Base-by-base conservation (phyloP, 1,140 invertebrate species). In the Littorina saxatilis region DNA sequence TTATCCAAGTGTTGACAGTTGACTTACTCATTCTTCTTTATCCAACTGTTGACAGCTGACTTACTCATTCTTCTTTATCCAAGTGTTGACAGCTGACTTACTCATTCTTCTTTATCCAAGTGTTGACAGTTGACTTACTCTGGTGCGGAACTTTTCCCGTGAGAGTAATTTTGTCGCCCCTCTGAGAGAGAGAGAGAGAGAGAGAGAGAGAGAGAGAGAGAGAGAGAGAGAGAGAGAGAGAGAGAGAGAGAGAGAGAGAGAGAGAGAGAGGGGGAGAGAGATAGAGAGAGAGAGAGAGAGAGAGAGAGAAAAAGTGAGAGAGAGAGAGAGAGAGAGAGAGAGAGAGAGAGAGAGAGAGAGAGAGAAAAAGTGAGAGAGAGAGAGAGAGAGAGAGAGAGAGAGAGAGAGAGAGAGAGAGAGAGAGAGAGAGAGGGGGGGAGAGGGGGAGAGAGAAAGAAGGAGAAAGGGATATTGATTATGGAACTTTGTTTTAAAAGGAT, bases 401-500 rank as follows among this genome's bases (percentile, higher is more conserved):
- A 68, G 63, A 37, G 63, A 68, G 63, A 68, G 63, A 68, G 63
- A 68, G 63, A 68, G 63, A 68, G 63, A 68, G 63, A 68, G 63
- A 68, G 63, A 68, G 63, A 68, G 63, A 68, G 63, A 68, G 55
- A 58, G 55, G n/a, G 55, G n/a, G 55, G n/a, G 55, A 68, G 35
- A 68, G 29, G 35, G 63, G 13, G 63, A 68, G 63, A 68, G 63
- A 68, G 63, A 68, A 32, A 68, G 63, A 68, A 32, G 35, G 63
- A 68, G 63, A 68, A 32, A 68, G 63, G 35, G 63, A 68, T 20
- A 68, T 20, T 35, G 63, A 68, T 20, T 35, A 32, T 35, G 63
- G n/a, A n/a, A 68, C 9, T 17, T 9, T 7, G 29, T 35, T 3
- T 17, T 9, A 35, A n/a, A 68, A n/a, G 35, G 29, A 68, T 20